Evolutionary conservation across 2,888 invertebrate species (phyloP), one percentile per base, ranked within the genome.

Genomic region (Ochropleura leucogaster): DNA sequence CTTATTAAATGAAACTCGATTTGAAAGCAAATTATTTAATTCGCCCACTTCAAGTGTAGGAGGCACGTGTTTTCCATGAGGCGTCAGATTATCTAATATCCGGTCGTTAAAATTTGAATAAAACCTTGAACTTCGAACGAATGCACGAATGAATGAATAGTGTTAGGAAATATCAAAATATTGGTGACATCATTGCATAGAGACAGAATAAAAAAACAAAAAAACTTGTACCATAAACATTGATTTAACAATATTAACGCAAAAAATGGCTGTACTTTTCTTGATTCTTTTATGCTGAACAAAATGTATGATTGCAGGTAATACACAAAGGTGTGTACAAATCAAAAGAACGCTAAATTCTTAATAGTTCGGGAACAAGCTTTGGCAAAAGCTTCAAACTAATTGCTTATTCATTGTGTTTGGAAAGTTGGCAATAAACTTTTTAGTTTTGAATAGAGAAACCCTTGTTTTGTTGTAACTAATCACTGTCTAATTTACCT

Each of bases 1-100:
- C 67, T 74, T 79, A 87, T 84, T 79, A 79, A 77, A 87, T 82
- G 78, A 71, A 85, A 82, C 84, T 81, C 16, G 70, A 82, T 84
- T 76, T 79, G 74, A 81, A 80, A 79, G 87, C 62, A 53, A 82
- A 82, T 79, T 67, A 84, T 84, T 87, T 81, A 75, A 78, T 79
- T 79, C 72, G 73, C 72, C 72, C 72, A 77, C 78, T 74, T 72
- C 14, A 12, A 57, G 20, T n/a, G 69, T 80, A 69, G 71, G 55
- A 72, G 71, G 55, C 65, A 65, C 55, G 49, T 69, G 73, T 80
- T 85, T 85, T 74, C 75, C 57, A 73, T 76, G 59, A 44, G n/a
- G 71, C 74, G 66, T 68, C 44, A 75, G 63, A 77, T 83, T 79
- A 85, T 68, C 67, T 74, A 77, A 80, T 79, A 73, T 80, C 78